Conservation (phyloP, 2,113 vertebrate genomes). For the Mesoclemmys tuberculata region DNA sequence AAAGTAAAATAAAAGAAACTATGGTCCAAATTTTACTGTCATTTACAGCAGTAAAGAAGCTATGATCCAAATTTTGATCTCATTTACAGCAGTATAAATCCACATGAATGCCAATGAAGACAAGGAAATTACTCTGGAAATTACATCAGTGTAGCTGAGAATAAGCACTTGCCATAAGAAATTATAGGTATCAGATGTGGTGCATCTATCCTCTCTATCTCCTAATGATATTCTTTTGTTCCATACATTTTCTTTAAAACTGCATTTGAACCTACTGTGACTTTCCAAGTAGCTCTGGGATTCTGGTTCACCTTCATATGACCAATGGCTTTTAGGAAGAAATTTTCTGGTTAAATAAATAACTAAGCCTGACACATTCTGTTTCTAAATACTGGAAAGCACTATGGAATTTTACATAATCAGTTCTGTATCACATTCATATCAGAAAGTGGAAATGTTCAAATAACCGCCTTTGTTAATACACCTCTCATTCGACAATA, state of each 20-base stretch:
- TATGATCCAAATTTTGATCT: background rate
- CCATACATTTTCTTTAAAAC: fast-evolving
- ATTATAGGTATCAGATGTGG: fast-evolving
- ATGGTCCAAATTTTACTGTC: no score
- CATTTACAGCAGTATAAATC: background rate
- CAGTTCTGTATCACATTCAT: background rate
- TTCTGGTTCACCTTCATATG: background rate
- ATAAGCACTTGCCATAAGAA: background rate
- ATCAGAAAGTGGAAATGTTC: background rate
- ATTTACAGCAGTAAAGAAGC: background rate
- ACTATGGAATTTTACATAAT: background rate
- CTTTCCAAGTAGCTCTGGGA: background rate
- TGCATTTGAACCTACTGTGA: background rate
- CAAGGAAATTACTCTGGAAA: background rate
- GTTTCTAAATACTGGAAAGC: background rate
- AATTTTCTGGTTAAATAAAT: background rate
- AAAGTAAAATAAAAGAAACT: fast-evolving
- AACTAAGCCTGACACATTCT: background rate
- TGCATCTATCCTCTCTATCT: fast-evolving
- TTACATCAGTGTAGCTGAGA: no score
- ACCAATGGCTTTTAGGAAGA: background rate
- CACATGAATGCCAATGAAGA: background rate
- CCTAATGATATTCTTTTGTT: background rate
- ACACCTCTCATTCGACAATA: background rate
- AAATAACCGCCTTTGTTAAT: background rate